These are phyloP conservation scores for Aphaenogaster ashmeadi DNA, from an alignment of 1,140 invertebrate species.

Conservation along the genomic window DNA sequence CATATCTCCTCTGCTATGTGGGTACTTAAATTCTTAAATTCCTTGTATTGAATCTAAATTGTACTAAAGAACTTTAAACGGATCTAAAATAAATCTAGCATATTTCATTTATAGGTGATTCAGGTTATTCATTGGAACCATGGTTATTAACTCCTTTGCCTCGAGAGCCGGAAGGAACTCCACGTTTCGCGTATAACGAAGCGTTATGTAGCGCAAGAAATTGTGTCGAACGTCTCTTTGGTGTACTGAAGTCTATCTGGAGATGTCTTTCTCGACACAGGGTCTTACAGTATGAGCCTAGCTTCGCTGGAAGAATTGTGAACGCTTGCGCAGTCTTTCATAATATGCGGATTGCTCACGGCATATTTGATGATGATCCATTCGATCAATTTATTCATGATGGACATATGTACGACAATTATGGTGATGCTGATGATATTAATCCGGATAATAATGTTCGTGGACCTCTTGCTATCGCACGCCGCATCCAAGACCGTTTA, in stretches of 20 bases:
- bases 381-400: not conserved
- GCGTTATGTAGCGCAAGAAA: conserved; percentile 16
- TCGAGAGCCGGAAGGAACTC: conserved; percentile 8
- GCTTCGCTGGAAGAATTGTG: not conserved
- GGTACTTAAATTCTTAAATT: no score
- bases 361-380: not conserved
- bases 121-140: not conserved
- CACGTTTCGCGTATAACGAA: conserved; percentile 19
- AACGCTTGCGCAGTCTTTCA: not conserved
- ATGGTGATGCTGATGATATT: not conserved
- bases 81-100: not conserved
- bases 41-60: no score
- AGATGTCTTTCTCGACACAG: conserved; percentile 19
- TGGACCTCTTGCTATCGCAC: not conserved
- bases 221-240: conserved; percentile 7
- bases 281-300: not conserved
- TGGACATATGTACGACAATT: not conserved
- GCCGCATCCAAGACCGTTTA: conserved; percentile 4
- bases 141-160: conserved; percentile 30
- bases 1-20: no score
- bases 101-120: conserved; percentile 16
- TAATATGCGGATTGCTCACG: not conserved
- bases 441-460: not conserved
- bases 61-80: not conserved
- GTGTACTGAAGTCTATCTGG: not conserved